These are phyloP conservation scores for Aphelenchoides fujianensis DNA, from an alignment of 1,140 invertebrate genomes.

Conservation along the genomic window DNA sequence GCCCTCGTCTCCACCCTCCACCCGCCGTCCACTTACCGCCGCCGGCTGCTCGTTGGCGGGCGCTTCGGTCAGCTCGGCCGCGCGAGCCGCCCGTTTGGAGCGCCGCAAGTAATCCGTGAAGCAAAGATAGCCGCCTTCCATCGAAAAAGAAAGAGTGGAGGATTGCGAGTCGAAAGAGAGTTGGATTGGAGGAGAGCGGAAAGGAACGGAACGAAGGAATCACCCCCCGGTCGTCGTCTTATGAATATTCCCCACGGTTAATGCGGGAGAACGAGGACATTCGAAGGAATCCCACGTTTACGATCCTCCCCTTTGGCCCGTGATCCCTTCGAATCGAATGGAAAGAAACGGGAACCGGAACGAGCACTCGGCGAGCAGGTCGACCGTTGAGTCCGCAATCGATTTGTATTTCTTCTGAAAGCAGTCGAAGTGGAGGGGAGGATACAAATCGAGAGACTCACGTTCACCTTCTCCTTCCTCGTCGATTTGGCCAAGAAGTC, in stretches of 20 bases:
- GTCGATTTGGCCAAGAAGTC: not conserved
- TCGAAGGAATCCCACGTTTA: not conserved
- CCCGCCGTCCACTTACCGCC: not conserved
- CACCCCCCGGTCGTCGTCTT: not conserved
- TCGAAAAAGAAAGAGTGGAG: not conserved
- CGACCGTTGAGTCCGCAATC: not conserved
- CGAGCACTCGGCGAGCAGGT: not conserved
- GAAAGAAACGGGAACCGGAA: not conserved
- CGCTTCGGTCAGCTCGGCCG: not conserved
- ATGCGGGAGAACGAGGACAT: not conserved
- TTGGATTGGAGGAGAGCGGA: no score
- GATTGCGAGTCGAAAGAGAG: not conserved
- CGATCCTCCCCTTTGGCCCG: not conserved
- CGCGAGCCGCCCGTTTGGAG: not conserved
- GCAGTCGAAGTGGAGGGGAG: not conserved
- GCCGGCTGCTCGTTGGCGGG: no score
- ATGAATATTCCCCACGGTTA: not conserved
- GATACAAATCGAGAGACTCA: not conserved
- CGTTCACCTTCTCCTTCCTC: conserved; percentile 2
- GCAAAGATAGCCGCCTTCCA: conserved; percentile 3
- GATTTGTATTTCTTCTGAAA: not conserved
- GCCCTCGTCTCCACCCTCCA: not conserved
- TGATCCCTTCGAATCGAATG: no score
- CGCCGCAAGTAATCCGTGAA: conserved; percentile 1
- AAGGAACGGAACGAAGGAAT: no score